Evolutionary conservation across 2,888 invertebrate genomes (phyloP).

Genomic region (Andrena hattorfiana): DNA sequence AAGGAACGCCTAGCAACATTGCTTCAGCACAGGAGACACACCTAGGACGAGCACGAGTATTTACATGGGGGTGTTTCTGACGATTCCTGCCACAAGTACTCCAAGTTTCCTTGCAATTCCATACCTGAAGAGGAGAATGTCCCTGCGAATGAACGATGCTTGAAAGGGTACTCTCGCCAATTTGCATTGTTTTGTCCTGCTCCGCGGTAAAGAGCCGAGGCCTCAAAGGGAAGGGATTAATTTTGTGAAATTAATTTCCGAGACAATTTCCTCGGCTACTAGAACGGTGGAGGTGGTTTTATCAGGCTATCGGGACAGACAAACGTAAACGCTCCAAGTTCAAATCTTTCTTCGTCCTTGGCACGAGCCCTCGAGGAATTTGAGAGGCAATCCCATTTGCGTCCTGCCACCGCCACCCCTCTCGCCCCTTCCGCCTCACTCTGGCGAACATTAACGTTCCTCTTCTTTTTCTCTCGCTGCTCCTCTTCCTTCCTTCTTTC

Average conservation of each 20-base stretch:
- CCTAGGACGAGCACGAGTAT: not conserved
- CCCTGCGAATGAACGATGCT: too few species aligned
- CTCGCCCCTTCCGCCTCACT: constrained; percentile 7
- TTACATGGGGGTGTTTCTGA: constrained; percentile 41
- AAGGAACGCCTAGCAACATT: not conserved
- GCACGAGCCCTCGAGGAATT: constrained; percentile 74
- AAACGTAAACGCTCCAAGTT: constrained; percentile 52
- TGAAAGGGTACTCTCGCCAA: not conserved
- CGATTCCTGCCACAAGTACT: constrained; percentile 31
- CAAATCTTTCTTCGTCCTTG: constrained; percentile 60
- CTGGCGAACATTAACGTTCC: constrained; percentile 55
- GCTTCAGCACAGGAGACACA: constrained; percentile 14
- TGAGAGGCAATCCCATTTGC: constrained; percentile 80
- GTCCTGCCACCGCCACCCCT: constrained; percentile 49
- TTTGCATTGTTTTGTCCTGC: constrained; percentile 17
- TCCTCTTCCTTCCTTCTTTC: constrained; percentile 35
- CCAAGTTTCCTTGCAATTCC: too few species aligned
- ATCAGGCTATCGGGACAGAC: constrained; percentile 40
- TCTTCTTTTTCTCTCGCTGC: constrained; percentile 25
- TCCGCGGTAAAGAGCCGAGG: not conserved
- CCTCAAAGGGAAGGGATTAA: constrained; percentile 45
- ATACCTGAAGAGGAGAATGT: too few species aligned
- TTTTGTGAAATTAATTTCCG: constrained; percentile 53
- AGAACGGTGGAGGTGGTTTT: constrained; percentile 21
- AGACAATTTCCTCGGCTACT: constrained; percentile 46